phyloP scores from a whole-genome alignment of 2,888 invertebrate species.

The Xylocampa areola region DNA sequence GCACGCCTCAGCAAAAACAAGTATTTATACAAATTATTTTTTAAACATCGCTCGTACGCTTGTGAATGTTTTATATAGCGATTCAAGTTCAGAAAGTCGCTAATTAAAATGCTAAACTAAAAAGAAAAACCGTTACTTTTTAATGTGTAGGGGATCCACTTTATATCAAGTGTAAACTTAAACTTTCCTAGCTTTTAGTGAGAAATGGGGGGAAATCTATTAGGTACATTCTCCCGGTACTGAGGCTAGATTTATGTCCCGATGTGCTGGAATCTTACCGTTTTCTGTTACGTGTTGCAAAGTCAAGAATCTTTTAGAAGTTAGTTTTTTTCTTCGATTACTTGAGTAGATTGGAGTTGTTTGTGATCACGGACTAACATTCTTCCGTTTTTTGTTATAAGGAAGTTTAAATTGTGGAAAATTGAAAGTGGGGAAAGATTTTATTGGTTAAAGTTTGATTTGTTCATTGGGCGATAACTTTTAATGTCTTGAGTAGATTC shows the following conservation, averaged over 20 bases:
- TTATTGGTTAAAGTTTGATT: no score
- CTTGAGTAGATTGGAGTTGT: constrained; percentile 6
- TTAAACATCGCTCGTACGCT: constrained; percentile 37
- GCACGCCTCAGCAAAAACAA: constrained; percentile 15
- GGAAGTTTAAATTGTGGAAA: background rate
- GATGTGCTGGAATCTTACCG: constrained; percentile 46
- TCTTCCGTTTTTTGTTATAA: background rate
- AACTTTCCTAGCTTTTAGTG: constrained; percentile 35
- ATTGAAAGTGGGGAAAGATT: no score
- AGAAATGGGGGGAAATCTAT: constrained; percentile 46
- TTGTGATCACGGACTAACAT: background rate
- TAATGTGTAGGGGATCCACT: constrained; percentile 32
- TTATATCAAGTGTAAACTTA: constrained; percentile 41
- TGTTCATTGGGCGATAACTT: no score
- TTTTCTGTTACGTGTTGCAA: constrained; percentile 32
- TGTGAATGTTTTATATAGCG: constrained; percentile 37
- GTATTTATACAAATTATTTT: constrained; percentile 24
- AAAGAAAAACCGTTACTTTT: constrained; percentile 30
- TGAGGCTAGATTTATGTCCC: constrained; percentile 48
- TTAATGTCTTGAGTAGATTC: no score
- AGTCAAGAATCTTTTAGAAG: constrained; percentile 10
- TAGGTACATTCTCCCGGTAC: constrained; percentile 29
- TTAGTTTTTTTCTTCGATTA: constrained; percentile 15
- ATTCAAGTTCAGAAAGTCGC: constrained; percentile 35
- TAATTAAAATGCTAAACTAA: constrained; percentile 45